Base-by-base conservation (phyloP, 2,797 vertebrate species). In the Odontamblyopus lacepedii region DNA sequence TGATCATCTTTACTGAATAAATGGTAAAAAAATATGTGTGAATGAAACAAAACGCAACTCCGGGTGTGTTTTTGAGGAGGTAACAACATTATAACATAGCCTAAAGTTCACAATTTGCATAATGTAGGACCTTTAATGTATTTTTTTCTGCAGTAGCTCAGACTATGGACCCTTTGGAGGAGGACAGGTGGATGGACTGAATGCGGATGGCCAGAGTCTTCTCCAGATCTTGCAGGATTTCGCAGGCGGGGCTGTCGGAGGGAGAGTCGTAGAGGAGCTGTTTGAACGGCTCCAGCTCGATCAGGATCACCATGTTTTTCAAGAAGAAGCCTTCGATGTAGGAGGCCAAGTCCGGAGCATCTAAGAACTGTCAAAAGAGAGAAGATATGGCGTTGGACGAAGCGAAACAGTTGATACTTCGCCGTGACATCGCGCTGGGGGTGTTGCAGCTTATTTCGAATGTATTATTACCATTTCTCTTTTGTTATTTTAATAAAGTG, bases 221-320 rank as follows among this genome's bases (percentile, higher is more conserved):
- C 94, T 99, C 96, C 87, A 99, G 95, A 89, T 97, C 96, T 71
- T 94, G 95, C 51, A 99, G 92, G 75, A 98, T 93, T 32, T 97
- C 95, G n/a, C 91, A 92, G 88, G 94, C 94, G 0, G 95, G 90
- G 6, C 94, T 95, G 13, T 98, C 97, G 0, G 95, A 93, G 0
- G 95, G 95, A 4, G 94, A 92, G 82, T 99, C 96, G 12, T 99
- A 99, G 32, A 99, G 89, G 79, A 99, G 94, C 92, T 97, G 96
- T 79, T 98, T 99, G 91, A 98, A 99, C 0, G 97, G 95, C 92
- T 99, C 98, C 0, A 98, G 86, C 92, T 99, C 98, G 0, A 99
- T 99, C 73, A 99, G 95, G 74, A 97, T 93, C 80, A 97, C 95
- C 97, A 99, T 98, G 85, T 98, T 99, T 94, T 99, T 99, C 75